These are phyloP conservation scores for Laticauda laticaudata DNA, from an alignment of 2,113 vertebrate species.

Conservation along the genomic window DNA sequence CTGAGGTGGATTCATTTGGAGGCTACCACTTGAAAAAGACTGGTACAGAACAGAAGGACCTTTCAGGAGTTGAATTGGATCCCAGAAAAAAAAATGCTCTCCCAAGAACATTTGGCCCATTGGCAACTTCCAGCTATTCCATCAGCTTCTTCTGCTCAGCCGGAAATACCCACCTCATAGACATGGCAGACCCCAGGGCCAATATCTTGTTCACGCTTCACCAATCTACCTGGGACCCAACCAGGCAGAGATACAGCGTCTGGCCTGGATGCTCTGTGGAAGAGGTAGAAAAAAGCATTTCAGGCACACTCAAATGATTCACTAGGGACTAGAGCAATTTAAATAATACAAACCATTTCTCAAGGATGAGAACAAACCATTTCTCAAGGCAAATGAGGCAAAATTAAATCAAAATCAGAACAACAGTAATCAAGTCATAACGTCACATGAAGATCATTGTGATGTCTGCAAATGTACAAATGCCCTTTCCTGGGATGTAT, in stretches of 20 bases:
- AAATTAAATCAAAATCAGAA: not conserved
- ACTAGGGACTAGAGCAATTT: not conserved
- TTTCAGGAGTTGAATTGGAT: not conserved
- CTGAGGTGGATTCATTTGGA: not conserved
- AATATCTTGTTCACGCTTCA: slow-evolving; percentile 73
- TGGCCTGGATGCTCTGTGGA: slow-evolving; percentile 82
- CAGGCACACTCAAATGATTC: not conserved
- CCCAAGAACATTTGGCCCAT: not conserved
- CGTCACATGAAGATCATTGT: not conserved
- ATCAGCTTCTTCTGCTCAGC: not conserved
- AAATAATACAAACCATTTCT: not conserved
- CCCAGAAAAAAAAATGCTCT: not conserved
- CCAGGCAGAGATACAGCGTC: slow-evolving; percentile 84
- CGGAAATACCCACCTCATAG: slow-evolving; percentile 79
- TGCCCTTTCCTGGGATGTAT: not conserved
- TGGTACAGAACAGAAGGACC: not conserved
- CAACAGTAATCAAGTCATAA: not conserved
- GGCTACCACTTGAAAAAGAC: not conserved
- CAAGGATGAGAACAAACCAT: not conserved
- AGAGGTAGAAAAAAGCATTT: not conserved
- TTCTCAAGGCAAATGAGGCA: not conserved
- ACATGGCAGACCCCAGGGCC: slow-evolving; percentile 85
- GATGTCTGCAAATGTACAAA: not conserved
- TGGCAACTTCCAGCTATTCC: not conserved
- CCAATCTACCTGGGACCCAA: slow-evolving; percentile 75